Evolutionary conservation across 2,113 vertebrate genomes (phyloP).

Genomic region (Andinoacara biseriatus): DNA sequence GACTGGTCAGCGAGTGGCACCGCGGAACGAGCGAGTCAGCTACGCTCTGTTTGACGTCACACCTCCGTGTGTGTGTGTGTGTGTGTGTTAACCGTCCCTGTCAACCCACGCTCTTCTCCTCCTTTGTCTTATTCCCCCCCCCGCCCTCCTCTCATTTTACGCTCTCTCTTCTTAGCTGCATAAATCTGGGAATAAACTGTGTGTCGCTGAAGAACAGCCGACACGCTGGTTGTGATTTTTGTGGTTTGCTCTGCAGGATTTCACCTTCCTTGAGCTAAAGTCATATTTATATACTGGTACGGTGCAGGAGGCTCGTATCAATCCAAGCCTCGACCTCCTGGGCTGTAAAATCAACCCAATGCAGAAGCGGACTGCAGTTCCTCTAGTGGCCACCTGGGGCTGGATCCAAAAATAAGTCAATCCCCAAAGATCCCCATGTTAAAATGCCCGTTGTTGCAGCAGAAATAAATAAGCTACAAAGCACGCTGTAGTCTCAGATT

Average conservation of each 20-base stretch:
- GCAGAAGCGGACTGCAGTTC: not conserved
- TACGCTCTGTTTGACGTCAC: constrained; percentile 80
- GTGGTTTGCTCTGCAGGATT: not conserved
- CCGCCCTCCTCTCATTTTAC: not conserved
- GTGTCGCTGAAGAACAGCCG: not conserved
- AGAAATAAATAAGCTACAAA: not conserved
- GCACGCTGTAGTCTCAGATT: not conserved
- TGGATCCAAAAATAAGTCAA: not conserved
- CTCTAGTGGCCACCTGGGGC: not conserved
- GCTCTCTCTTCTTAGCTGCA: too few relatives aligned
- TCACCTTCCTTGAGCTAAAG: too few relatives aligned
- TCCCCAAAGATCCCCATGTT: not conserved
- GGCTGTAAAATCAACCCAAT: not conserved
- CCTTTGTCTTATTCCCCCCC: not conserved
- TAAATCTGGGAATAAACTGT: not conserved
- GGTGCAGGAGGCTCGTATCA: not conserved
- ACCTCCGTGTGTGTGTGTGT: not conserved
- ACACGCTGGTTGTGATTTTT: not conserved
- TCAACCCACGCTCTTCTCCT: constrained; percentile 36
- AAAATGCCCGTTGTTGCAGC: not conserved
- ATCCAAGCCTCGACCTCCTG: not conserved
- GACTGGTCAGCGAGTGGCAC: constrained; percentile 51
- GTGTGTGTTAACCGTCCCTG: not conserved
- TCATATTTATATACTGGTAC: not conserved
- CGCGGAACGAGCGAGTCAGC: constrained; percentile 75